Base-by-base conservation (phyloP, 1,140 invertebrate species). In the Probaryconus sp. region DNA sequence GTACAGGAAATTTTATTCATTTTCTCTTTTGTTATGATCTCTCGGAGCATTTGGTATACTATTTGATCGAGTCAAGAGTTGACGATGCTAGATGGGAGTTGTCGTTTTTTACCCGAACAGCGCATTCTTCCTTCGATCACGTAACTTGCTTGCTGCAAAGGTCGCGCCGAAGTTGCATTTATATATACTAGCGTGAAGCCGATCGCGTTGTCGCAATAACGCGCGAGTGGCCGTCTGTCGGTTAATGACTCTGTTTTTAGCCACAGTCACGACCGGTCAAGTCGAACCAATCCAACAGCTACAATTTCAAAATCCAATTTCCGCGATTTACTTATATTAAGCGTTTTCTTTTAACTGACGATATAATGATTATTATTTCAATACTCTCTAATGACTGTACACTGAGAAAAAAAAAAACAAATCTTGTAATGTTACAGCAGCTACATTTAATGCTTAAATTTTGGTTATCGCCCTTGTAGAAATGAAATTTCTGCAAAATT, bases 121-220 rank as follows among this genome's bases (percentile, higher is more conserved):
- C 24, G 28, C 17, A 65, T 65, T 65, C 48, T 55, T 65, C 30
- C 38, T 38, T 65, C 5, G 48, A 65, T 65, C 48, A 53, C 61
- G 61, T 45, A 65, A 65, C 48, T 55, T 38, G 30, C 24, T 33
- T 38, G 35, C 26, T 40, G 28, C 48, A 65, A 65, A 30, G 28
- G 28, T 65, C 61, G 47, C 33, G 14, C 33, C 17, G 16, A 31
- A 11, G 17, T 26, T 56, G 53, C 53, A 56, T 56, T 43, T 43
- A 31, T 42, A 42, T 56, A n/a, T n/a, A n/a, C n/a, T n/a, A n/a
- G 37, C 50, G 35, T 38, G 37, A 24, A 53, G 26, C 20, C 20
- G 37, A 53, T 16, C 24, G 16, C 35, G 47, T 48, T 65, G 61
- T 65, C 30, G 61, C 47, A 65, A 65, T 38, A 56, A 24, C 51